These are phyloP conservation scores for Tenthredo amoena DNA, from an alignment of 2,888 invertebrate species.

Conservation along the genomic window DNA sequence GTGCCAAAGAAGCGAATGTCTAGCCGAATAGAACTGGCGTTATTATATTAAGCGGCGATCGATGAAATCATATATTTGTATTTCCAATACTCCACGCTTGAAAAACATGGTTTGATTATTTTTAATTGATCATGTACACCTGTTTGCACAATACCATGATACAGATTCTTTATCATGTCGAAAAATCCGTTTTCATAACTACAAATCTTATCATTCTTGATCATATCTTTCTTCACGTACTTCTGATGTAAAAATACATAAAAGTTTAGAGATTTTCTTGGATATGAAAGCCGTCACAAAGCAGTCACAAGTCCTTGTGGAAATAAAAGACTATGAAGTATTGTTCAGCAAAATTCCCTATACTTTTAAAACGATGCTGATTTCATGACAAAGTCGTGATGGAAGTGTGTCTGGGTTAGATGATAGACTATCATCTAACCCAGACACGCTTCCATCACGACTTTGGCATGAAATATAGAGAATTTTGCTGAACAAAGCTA, in stretches of 20 bases:
- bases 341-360: neutral
- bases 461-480: too few species aligned
- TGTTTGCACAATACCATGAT: neutral
- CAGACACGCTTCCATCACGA: too few species aligned
- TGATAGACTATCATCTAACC: too few species aligned
- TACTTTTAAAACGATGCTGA: neutral
- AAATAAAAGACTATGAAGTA: neutral
- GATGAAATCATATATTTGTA: neutral
- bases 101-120: neutral
- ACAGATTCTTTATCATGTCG: neutral
- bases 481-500: neutral
- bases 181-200: neutral
- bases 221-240: neutral
- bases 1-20: neutral
- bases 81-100: neutral
- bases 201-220: neutral
- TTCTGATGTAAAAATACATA: neutral
- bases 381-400: neutral
- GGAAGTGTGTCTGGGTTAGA: neutral
- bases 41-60: neutral
- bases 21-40: neutral
- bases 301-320: neutral
- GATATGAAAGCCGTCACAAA: neutral
- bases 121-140: constrained; percentile 12
- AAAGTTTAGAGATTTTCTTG: neutral